Evolutionary conservation across 2,888 invertebrate genomes (phyloP), one percentile per base, ranked within the genome.

Genomic region (Perithous albicinctus): DNA sequence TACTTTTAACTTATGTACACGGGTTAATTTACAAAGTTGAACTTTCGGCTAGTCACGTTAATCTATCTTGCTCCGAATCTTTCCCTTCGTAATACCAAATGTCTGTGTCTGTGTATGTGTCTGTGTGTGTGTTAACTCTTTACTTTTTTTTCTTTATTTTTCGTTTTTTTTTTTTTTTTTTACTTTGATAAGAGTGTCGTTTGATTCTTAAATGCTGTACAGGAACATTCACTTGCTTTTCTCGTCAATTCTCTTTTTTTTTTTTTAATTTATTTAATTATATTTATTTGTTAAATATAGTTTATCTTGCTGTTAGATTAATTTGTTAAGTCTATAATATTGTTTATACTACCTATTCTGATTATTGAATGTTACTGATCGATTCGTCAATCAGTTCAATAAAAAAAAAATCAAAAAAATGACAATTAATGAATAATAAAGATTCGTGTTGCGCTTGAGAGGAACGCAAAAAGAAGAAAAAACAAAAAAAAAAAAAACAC

Each of bases 181-280:
- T 85, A 77, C 81, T 84, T 88, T 84, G 87, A 88, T 86, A 87
- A 90, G 86, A 87, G 87, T 90, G 87, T 90, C 87, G 86, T 91
- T 91, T 90, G 91, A 92, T 92, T 91, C 89, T 91, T 92, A 91
- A 91, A 91, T 92, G 91, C 91, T 91, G 91, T 90, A 91, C 90
- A 92, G 92, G 92, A 92, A 92, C 92, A 91, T 92, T 90, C 88
- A 89, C 88, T 91, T 88, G 86, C 85, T 89, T 90, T 86, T 85
- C 82, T 87, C 84, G 70, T 85, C 72, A 84, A 84, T 85, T 78
- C 75, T 85, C 82, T 76, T 69, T 61, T 77, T 67, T 76, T 83
- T 77, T 51, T n/a, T n/a, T n/a, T n/a, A n/a, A n/a, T n/a, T n/a
- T n/a, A n/a, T 59, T 76, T 78, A 54, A 70, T 32, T 82, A 84